Conservation (phyloP, 2,888 invertebrate genomes). For the Zygothrica quintamaculata region DNA sequence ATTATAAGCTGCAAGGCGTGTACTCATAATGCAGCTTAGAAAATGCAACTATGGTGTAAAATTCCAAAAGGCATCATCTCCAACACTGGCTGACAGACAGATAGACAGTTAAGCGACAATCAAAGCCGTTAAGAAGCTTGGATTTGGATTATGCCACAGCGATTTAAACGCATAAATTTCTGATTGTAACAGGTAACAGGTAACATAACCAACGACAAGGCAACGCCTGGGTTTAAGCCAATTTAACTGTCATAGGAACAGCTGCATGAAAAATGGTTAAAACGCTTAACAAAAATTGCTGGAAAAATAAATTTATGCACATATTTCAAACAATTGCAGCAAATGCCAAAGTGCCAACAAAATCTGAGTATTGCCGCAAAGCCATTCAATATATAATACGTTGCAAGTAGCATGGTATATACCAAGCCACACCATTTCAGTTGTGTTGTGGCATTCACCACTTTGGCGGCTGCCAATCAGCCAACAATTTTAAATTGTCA, state of each 20-base stretch:
- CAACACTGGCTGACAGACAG: slow-evolving; percentile 9
- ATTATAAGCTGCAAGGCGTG: slow-evolving; percentile 1
- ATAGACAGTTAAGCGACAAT: slow-evolving; percentile 34
- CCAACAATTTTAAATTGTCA: slow-evolving; percentile 63
- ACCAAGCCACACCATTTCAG: slow-evolving; percentile 18
- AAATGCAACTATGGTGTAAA: slow-evolving; percentile 23
- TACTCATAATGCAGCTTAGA: slow-evolving; percentile 8
- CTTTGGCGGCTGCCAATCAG: slow-evolving; percentile 72
- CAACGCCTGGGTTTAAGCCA: slow-evolving; percentile 37
- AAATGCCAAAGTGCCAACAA: slow-evolving; percentile 66
- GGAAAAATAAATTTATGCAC: slow-evolving; percentile 34
- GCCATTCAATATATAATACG: too few species aligned
- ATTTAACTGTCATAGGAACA: slow-evolving; percentile 33
- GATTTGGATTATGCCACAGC: slow-evolving; percentile 42
- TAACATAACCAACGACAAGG: slow-evolving; percentile 2
- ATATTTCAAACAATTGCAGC: slow-evolving; percentile 53
- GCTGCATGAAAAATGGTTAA: slow-evolving; percentile 35
- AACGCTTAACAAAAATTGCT: slow-evolving; percentile 26
- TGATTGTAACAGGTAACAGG: slow-evolving; percentile 36
- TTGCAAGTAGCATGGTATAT: too few species aligned
- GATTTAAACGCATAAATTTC: slow-evolving; percentile 40
- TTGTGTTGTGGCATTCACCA: slow-evolving; percentile 43
- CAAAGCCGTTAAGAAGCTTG: slow-evolving; percentile 39
- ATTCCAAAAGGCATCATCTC: slow-evolving; percentile 35
- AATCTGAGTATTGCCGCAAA: slow-evolving; percentile 12